Percentiles rank a stretch among this genome's conserved stretches.
phyloP scores from a whole-genome alignment of 2,888 invertebrate species.

The Glaucopsyche alexis region DNA sequence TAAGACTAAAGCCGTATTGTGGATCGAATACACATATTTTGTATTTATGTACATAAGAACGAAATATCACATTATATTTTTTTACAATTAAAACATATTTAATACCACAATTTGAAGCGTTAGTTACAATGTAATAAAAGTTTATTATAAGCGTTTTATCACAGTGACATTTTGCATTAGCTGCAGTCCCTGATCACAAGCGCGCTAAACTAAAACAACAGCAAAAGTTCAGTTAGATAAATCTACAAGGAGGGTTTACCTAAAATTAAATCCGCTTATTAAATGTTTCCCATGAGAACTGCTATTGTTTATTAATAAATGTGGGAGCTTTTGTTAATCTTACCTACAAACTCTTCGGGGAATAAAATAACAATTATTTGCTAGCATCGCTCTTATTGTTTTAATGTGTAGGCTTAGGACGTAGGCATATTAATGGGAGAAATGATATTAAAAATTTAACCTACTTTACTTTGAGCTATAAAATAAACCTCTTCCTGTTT shows the following conservation, averaged over 20 bases:
- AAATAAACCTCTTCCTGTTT: not conserved
- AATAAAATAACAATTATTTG: not conserved
- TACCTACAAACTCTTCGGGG: slow-evolving; percentile 10
- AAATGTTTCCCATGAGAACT: slow-evolving; percentile 47
- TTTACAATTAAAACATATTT: no score
- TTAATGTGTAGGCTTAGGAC: not conserved
- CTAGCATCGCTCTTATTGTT: not conserved
- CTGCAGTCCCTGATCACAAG: slow-evolving; percentile 57
- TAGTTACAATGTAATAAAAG: slow-evolving; percentile 1
- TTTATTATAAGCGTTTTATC: slow-evolving; percentile 32
- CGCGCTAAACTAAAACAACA: slow-evolving; percentile 59
- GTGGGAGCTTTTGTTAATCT: slow-evolving; percentile 13
- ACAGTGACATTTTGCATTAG: slow-evolving; percentile 55
- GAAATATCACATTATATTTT: no score
- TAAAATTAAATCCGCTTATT: slow-evolving; percentile 44
- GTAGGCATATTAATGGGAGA: not conserved
- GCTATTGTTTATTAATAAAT: slow-evolving; percentile 45
- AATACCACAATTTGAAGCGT: not conserved
- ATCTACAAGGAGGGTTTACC: slow-evolving; percentile 61
- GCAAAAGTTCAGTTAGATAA: slow-evolving; percentile 60
- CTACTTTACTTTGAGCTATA: not conserved
- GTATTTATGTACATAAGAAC: no score
- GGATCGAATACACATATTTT: no score
- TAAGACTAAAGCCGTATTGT: no score
- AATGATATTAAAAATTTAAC: not conserved